Conservation (phyloP, 2,888 invertebrate genomes). For the Osmoderma eremita region DNA sequence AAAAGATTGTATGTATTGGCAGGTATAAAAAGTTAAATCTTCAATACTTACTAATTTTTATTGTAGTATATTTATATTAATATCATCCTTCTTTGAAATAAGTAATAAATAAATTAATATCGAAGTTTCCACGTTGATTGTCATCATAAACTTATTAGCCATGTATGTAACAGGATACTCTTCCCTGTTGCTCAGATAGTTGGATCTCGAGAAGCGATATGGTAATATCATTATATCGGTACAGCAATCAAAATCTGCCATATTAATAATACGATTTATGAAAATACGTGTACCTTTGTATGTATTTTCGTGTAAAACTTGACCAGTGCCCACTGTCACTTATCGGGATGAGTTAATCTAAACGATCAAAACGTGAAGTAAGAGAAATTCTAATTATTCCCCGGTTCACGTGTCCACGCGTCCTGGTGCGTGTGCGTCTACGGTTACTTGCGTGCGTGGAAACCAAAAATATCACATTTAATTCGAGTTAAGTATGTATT, state of each 20-base stretch:
- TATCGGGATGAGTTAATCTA: slow-evolving; percentile 19
- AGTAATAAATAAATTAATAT: slow-evolving; percentile 1
- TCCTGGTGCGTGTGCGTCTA: slow-evolving; percentile 1
- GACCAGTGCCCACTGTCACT: background rate
- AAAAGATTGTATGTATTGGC: too few relatives aligned
- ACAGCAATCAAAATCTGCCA: background rate
- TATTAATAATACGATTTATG: slow-evolving; percentile 13
- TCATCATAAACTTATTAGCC: slow-evolving; percentile 1
- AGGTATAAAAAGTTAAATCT: too few relatives aligned
- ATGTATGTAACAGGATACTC: background rate
- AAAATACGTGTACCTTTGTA: background rate
- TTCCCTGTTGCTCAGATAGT: background rate
- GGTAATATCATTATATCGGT: background rate
- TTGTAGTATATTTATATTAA: too few relatives aligned
- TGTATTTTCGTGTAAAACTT: slow-evolving; percentile 10
- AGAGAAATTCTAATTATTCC: slow-evolving; percentile 26
- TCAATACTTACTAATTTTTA: too few relatives aligned
- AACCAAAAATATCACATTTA: slow-evolving; percentile 21
- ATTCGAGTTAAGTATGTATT: slow-evolving; percentile 36
- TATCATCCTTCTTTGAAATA: too few relatives aligned
- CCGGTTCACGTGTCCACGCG: background rate
- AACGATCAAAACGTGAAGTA: slow-evolving; percentile 13
- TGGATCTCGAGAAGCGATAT: slow-evolving; percentile 1
- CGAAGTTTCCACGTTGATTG: background rate
- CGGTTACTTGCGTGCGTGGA: slow-evolving; percentile 6